These are phyloP conservation scores for Bemisia tabaci DNA, from an alignment of 1,140 invertebrate genomes.

Conservation along the genomic window DNA sequence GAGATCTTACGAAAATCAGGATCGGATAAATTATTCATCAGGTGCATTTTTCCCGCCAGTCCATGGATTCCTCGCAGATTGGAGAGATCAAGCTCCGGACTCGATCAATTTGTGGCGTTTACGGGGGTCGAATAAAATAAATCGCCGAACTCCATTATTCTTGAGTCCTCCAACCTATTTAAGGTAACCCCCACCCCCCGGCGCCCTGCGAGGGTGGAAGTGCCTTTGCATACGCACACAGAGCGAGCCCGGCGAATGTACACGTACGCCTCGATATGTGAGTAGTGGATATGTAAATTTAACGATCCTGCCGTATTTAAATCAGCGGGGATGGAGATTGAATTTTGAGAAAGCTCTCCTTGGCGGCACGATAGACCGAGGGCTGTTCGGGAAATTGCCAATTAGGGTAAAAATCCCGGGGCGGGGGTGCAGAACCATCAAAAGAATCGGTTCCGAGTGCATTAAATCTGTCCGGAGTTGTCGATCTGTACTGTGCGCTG, in stretches of 20 bases:
- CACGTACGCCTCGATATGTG: not conserved
- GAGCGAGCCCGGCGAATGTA: not conserved
- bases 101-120: too few relatives aligned
- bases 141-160: not conserved
- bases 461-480: not conserved
- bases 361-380: not conserved
- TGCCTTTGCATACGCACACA: not conserved
- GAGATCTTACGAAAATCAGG: too few relatives aligned
- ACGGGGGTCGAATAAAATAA: not conserved
- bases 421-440: too few relatives aligned
- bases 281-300: not conserved
- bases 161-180: not conserved
- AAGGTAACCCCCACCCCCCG: not conserved
- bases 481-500: too few relatives aligned
- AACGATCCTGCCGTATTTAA: not conserved
- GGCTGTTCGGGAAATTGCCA: not conserved
- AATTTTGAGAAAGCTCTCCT: not conserved
- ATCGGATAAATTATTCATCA: slow-evolving; percentile 1
- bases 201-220: not conserved
- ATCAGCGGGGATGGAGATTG: not conserved
- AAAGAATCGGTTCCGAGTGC: not conserved
- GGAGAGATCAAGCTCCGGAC: too few relatives aligned
- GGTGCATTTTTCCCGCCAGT: too few relatives aligned
- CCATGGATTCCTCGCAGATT: too few relatives aligned
- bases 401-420: not conserved